Percentiles rank a stretch among this genome's conserved stretches.
Evolutionary conservation across 2,797 vertebrate genomes (phyloP).

Genomic region (Sebastes itinus): DNA sequence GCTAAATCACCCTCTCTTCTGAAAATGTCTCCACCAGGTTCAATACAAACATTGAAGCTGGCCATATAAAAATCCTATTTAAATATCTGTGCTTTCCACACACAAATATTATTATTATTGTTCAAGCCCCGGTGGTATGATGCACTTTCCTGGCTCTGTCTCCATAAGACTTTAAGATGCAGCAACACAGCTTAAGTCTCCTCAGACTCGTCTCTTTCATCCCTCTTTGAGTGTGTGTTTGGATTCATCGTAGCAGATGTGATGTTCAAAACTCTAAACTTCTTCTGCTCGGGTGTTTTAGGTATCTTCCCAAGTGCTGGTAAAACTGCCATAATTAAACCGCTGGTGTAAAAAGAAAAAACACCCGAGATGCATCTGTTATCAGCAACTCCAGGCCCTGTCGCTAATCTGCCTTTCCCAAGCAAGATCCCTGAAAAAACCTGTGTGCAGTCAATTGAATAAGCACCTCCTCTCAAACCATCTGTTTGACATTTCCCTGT

Average conservation of each 20-base stretch:
- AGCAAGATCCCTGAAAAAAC: constrained; percentile 54
- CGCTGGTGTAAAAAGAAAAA: constrained; percentile 3
- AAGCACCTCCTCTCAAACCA: constrained; percentile 66
- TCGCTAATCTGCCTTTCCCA: constrained; percentile 61
- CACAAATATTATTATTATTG: background rate
- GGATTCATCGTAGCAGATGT: constrained; percentile 14
- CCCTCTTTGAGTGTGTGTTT: background rate
- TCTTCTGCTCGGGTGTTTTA: constrained; percentile 16
- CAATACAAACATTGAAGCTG: background rate
- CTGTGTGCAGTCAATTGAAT: constrained; percentile 58
- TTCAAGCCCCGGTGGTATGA: background rate
- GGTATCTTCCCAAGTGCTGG: constrained; percentile 23
- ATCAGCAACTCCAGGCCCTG: constrained; percentile 64
- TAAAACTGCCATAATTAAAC: constrained; percentile 59
- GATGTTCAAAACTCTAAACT: constrained; percentile 18
- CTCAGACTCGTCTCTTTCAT: constrained; percentile 26
- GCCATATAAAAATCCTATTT: background rate
- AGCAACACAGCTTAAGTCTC: constrained; percentile 27
- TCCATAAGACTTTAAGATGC: constrained; percentile 21
- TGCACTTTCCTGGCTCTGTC: background rate
- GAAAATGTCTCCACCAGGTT: background rate
- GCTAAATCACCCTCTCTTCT: background rate
- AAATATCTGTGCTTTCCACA: background rate
- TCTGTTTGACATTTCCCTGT: constrained; percentile 72
- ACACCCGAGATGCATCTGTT: constrained; percentile 53